A percentile compares a stretch with the other conserved stretches of the same genome.
Evolutionary conservation across 1,140 invertebrate species (phyloP).

Genomic region (Pentalonia nigronervosa): DNA sequence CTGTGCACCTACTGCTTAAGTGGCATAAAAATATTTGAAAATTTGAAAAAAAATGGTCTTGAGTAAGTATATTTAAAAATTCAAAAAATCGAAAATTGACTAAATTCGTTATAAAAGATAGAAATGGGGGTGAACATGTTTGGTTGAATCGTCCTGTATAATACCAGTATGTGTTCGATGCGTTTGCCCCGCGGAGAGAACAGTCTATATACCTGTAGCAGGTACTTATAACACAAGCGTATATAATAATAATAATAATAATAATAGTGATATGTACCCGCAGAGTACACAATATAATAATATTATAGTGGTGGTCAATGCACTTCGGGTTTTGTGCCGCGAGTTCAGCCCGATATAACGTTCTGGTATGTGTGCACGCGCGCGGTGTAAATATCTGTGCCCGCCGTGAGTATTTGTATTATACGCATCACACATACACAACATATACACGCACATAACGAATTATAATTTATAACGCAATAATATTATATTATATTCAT

Average conservation of each 20-base stretch:
- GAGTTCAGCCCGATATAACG: not conserved
- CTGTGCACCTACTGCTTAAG: too few relatives aligned
- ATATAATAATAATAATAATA: slow-evolving; percentile 1
- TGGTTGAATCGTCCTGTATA: too few relatives aligned
- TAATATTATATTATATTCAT: not conserved
- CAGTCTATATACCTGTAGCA: not conserved
- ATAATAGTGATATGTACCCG: not conserved
- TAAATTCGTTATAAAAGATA: too few relatives aligned
- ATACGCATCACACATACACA: not conserved
- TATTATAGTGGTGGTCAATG: slow-evolving; percentile 31
- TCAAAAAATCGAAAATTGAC: too few relatives aligned
- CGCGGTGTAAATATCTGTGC: not conserved
- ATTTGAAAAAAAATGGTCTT: too few relatives aligned
- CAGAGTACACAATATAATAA: slow-evolving; percentile 21
- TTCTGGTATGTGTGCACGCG: not conserved
- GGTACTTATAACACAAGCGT: not conserved
- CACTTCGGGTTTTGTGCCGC: slow-evolving; percentile 20
- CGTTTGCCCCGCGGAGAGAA: not conserved
- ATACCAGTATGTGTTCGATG: not conserved
- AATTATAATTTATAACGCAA: not conserved
- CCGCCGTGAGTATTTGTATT: not conserved
- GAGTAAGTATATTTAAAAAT: too few relatives aligned
- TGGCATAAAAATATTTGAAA: too few relatives aligned
- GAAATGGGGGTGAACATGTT: too few relatives aligned
- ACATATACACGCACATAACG: not conserved